Base-by-base conservation (phyloP, 92 coral and sea anemone genomes). In the Palythoa grandis region DNA sequence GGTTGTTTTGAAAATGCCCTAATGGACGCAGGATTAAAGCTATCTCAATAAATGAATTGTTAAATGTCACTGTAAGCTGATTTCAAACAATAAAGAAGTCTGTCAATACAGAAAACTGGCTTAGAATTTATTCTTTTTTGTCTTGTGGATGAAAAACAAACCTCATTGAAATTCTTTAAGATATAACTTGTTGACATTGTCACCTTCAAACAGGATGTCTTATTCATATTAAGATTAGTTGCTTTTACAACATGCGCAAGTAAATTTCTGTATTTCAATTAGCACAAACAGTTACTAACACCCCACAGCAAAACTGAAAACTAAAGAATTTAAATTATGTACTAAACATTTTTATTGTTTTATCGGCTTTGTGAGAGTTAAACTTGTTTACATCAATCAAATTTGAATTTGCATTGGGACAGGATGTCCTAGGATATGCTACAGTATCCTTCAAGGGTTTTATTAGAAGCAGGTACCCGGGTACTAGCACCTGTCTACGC, bases 11-110 rank as follows among this genome's bases (percentile, higher is more conserved):
- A 69, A 69, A 35, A 69, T 11, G 47, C 74, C 2, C 47, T 69
- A 9, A 25, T 69, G 17, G 17, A 69, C 16, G 0, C 74, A 11
- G 61, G 63, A 76, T 23, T 61, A 76, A 5, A 5, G 19, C 43
- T 76, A 43, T 15, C 39, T 11, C 74, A 43, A 65, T 63, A 38
- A 20, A 39, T 63, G 71, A 65, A 79, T 65, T 63, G 84, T 23
- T 16, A 16, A 63, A 35, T 79, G 73, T 79, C 84, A 79, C 52
- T 57, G 3, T 16, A 76, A 76, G 63, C 82, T 24, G 82, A 75
- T 20, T 75, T 43, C 61, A 54, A 48, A 53, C 82, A 76, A 76
- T 76, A 38, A 52, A 24, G 3, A 29, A 58, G 65, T 11, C 53
- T 58, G 43, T 71, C 25, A 71, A 67, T 22, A 47, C 15, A 74